These are phyloP conservation scores for Betta splendens DNA, from an alignment of 2,797 vertebrate species.

Conservation along the genomic window DNA sequence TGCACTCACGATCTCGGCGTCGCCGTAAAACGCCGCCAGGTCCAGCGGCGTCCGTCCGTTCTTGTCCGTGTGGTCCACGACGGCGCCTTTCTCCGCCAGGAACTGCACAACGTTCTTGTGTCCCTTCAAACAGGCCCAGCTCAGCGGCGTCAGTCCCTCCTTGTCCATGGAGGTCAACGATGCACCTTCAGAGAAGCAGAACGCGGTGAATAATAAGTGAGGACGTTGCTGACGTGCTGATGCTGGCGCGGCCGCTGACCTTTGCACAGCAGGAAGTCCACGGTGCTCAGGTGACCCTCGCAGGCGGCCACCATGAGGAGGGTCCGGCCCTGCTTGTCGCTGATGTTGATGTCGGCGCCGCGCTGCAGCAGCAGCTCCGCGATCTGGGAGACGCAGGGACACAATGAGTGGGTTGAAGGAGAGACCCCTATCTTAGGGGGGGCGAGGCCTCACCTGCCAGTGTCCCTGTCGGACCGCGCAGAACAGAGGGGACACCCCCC, in stretches of 20 bases:
- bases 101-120: conserved; percentile 93
- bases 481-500: conserved; percentile 89
- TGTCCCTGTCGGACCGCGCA: conserved; percentile 95
- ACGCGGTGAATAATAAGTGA: not conserved
- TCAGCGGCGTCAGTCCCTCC: conserved; percentile 93
- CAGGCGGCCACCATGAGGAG: conserved; percentile 97
- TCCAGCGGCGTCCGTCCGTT: conserved; percentile 96
- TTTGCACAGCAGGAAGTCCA: conserved; percentile 94
- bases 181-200: conserved; percentile 81
- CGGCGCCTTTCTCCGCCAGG: conserved; percentile 92
- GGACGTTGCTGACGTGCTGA: no score
- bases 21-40: conserved; percentile 96
- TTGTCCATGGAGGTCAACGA: conserved; percentile 92
- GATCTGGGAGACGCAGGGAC: conserved; percentile 84
- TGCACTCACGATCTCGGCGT: conserved; percentile 92
- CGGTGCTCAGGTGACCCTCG: conserved; percentile 94
- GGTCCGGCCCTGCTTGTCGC: conserved; percentile 95
- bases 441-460: conserved; percentile 88
- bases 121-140: conserved; percentile 98
- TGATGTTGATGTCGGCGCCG: conserved; percentile 91
- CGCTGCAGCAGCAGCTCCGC: conserved; percentile 88
- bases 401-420: not conserved
- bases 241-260: conserved; percentile 74
- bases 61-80: conserved; percentile 95
- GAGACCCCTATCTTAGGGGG: not conserved